Conservation (phyloP, 1,140 invertebrate genomes). For the Schlechtendalia chinensis region DNA sequence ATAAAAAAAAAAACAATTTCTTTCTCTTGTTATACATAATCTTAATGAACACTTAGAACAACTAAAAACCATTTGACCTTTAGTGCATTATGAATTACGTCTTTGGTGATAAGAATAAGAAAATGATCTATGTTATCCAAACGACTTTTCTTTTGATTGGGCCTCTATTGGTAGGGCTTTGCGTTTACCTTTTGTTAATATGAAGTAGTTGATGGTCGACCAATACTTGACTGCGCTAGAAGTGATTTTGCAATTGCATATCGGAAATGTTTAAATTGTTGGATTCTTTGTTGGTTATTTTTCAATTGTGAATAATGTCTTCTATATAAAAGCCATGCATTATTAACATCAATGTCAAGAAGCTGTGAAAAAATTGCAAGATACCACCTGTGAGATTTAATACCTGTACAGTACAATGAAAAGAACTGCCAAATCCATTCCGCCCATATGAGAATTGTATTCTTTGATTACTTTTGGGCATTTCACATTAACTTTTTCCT, state of each 20-base stretch:
- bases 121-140: slow-evolving; percentile 37
- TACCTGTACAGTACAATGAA: slow-evolving; percentile 56
- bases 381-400: slow-evolving; percentile 52
- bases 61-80: neutral
- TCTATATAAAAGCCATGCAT: slow-evolving; percentile 30
- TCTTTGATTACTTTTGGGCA: slow-evolving; percentile 56
- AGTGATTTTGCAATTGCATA: slow-evolving; percentile 13
- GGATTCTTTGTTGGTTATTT: slow-evolving; percentile 1
- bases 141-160: slow-evolving; percentile 24
- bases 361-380: slow-evolving; percentile 50
- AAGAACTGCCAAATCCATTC: slow-evolving; percentile 57
- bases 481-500: slow-evolving; percentile 54
- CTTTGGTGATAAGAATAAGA: neutral
- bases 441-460: slow-evolving; percentile 57
- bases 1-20: slow-evolving; percentile 41
- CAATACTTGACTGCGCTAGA: slow-evolving; percentile 12
- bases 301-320: slow-evolving; percentile 5
- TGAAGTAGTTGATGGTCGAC: neutral
- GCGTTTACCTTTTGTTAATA: neutral
- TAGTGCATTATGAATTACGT: neutral
- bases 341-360: slow-evolving; percentile 37
- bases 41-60: slow-evolving; percentile 27
- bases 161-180: neutral
- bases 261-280: slow-evolving; percentile 21
- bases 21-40: slow-evolving; percentile 19